Conservation (phyloP, 1,140 invertebrate genomes). For the Lepidostoma basale region DNA sequence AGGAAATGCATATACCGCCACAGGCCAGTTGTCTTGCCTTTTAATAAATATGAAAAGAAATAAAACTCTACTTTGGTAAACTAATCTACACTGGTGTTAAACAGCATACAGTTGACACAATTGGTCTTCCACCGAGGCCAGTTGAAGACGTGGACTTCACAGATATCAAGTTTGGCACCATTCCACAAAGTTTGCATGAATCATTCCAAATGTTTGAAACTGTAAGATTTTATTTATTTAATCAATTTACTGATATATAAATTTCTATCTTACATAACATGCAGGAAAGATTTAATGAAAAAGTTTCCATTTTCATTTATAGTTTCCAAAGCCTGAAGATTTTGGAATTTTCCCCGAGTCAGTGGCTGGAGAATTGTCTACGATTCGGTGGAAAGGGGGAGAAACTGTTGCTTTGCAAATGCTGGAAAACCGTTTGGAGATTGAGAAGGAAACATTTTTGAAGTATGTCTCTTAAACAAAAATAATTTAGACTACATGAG, state of each 20-base stretch:
- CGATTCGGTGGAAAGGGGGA: constrained; percentile 67
- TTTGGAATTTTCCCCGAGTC: constrained; percentile 62
- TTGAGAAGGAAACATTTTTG: constrained; percentile 66
- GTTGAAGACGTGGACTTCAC: constrained; percentile 60
- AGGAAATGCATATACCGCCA: too few relatives aligned
- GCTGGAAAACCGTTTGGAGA: constrained; percentile 59
- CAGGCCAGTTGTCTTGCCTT: too few relatives aligned
- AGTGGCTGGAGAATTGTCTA: constrained; percentile 51
- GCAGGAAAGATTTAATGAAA: background rate
- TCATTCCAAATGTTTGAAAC: constrained; percentile 59
- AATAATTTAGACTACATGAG: background rate
- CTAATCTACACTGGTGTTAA: constrained; percentile 30
- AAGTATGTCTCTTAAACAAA: constrained; percentile 45
- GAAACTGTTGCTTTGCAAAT: constrained; percentile 69
- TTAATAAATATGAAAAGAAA: too few relatives aligned
- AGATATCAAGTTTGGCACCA: constrained; percentile 58
- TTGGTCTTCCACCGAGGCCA: constrained; percentile 68
- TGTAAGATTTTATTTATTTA: constrained; percentile 28
- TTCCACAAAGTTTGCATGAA: constrained; percentile 54
- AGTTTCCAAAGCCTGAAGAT: constrained; percentile 65
- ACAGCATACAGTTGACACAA: constrained; percentile 65
- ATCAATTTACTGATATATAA: background rate
- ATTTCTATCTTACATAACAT: background rate
- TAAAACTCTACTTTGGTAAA: too few relatives aligned
- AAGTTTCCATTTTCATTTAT: background rate